Percentiles rank a stretch among this genome's conserved stretches.
Evolutionary conservation across 92 coral and sea anemone species (phyloP).

Genomic region (Montipora capitata): DNA sequence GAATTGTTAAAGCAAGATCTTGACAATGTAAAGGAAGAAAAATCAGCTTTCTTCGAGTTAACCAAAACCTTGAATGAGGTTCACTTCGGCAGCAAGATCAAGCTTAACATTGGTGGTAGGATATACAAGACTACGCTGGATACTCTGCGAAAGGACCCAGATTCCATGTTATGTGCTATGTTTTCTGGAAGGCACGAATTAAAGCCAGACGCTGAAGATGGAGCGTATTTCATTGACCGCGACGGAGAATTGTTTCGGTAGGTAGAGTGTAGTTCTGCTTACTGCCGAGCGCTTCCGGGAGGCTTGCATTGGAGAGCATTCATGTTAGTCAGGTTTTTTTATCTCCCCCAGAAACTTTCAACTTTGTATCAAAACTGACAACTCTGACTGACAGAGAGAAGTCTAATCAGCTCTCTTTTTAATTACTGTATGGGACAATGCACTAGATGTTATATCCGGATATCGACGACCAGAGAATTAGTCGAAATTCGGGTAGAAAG

Average conservation of each 20-base stretch:
- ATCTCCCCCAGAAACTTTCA: too few relatives aligned
- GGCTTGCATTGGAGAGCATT: too few relatives aligned
- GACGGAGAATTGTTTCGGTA: slow-evolving; percentile 80
- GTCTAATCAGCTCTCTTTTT: too few relatives aligned
- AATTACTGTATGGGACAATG: too few relatives aligned
- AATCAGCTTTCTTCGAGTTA: slow-evolving; percentile 28
- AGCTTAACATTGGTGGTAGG: slow-evolving; percentile 77
- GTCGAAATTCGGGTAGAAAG: too few relatives aligned
- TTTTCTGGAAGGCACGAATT: slow-evolving; percentile 77
- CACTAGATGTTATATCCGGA: too few relatives aligned
- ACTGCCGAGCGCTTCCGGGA: too few relatives aligned
- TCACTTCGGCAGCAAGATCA: slow-evolving; percentile 58
- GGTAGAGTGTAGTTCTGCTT: background rate
- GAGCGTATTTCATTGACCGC: slow-evolving; percentile 79
- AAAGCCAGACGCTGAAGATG: slow-evolving; percentile 66
- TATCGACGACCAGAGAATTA: too few relatives aligned
- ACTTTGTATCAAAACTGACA: too few relatives aligned
- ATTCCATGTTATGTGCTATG: slow-evolving; percentile 86
- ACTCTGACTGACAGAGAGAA: too few relatives aligned
- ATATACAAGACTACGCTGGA: slow-evolving; percentile 72
- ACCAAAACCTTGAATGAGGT: too few relatives aligned
- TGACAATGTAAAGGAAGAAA: slow-evolving; percentile 3
- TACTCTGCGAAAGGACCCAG: slow-evolving; percentile 75
- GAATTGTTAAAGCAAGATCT: slow-evolving; percentile 56
- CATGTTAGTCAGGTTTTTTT: too few relatives aligned